Percentiles rank a stretch among this genome's conserved stretches.
Conservation (phyloP, 2,888 invertebrate genomes). For the Galerucella nymphaeae region DNA sequence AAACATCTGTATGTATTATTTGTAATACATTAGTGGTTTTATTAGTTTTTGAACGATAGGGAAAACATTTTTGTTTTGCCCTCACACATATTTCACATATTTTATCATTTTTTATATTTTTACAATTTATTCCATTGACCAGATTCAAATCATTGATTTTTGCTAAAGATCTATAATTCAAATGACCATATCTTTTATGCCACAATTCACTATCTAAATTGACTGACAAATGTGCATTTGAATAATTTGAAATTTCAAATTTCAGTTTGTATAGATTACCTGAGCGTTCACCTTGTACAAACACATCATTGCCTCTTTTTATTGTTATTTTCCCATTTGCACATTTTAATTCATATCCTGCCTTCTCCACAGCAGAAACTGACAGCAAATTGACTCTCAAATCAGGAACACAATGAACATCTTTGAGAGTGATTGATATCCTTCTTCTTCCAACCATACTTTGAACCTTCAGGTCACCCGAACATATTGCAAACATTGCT, state of each 20-base stretch:
- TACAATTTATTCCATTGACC: neutral
- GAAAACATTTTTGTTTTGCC: neutral
- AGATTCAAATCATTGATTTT: neutral
- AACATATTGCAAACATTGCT: neutral
- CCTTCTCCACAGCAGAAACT: neutral
- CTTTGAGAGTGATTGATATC: neutral
- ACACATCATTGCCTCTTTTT: neutral
- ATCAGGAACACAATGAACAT: neutral
- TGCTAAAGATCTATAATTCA: neutral
- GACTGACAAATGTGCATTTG: neutral
- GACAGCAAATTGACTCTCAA: conserved; percentile 8
- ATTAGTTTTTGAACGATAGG: neutral
- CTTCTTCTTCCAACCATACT: neutral
- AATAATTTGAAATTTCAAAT: conserved; percentile 2
- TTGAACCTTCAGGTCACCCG: neutral
- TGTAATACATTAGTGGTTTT: conserved; percentile 2
- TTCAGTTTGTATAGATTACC: conserved; percentile 13
- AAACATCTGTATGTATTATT: conserved; percentile 7
- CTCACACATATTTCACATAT: neutral
- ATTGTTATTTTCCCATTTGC: neutral
- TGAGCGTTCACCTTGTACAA: neutral
- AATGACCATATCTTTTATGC: too few relatives aligned
- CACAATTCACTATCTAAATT: too few relatives aligned
- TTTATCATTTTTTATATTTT: neutral
- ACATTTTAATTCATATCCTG: neutral